Conservation (phyloP, 2,113 vertebrate genomes). For the Hirundichthys speculiger region DNA sequence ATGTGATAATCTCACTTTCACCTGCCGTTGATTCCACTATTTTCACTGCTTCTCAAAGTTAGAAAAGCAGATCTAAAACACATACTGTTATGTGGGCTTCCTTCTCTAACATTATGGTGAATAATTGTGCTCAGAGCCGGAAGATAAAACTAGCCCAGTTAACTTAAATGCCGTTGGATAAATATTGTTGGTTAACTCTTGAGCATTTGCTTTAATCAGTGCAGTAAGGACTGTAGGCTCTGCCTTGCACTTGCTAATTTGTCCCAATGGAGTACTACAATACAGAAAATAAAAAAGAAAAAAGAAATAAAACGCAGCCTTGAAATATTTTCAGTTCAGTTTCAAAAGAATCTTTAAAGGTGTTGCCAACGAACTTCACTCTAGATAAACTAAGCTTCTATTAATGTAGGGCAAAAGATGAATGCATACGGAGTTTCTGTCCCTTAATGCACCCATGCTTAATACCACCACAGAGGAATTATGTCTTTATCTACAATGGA, state of each 20-base stretch:
- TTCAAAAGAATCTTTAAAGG: background rate
- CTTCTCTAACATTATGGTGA: too few species aligned
- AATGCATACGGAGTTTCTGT: too few species aligned
- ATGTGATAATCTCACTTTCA: too few species aligned
- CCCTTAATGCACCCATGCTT: too few species aligned
- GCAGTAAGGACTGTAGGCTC: background rate
- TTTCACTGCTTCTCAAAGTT: too few species aligned
- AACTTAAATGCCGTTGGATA: background rate
- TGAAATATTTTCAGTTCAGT: background rate
- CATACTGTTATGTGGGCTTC: too few species aligned
- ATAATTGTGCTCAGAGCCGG: too few species aligned
- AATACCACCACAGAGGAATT: too few species aligned
- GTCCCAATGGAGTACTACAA: slow-evolving; percentile 2
- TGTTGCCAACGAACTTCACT: background rate
- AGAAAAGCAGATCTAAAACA: too few species aligned
- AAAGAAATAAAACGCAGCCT: background rate
- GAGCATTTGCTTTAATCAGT: background rate
- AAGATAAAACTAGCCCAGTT: background rate
- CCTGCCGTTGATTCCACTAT: too few species aligned
- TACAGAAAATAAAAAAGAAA: background rate
- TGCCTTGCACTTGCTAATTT: background rate
- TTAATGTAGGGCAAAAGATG: too few species aligned
- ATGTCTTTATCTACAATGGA: too few species aligned
- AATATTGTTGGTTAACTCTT: background rate
- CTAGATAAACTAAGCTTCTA: background rate